These are phyloP conservation scores for Diabrotica balteata DNA, from an alignment of 2,888 invertebrate species.

Conservation along the genomic window DNA sequence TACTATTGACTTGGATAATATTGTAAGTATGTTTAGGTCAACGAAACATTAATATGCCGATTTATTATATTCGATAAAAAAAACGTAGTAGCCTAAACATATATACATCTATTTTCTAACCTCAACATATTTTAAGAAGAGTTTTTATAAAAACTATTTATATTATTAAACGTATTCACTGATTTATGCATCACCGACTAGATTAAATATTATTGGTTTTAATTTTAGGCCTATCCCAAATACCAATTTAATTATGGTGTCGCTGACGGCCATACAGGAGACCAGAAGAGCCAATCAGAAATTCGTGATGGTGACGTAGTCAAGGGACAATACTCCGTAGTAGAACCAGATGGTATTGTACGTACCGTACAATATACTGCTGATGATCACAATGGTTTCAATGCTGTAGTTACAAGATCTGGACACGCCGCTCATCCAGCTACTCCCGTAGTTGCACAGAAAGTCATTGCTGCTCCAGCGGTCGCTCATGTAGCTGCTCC, in stretches of 20 bases:
- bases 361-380: slow-evolving; percentile 67
- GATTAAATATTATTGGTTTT: slow-evolving; percentile 29
- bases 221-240: slow-evolving; percentile 63
- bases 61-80: too few species aligned
- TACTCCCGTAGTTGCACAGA: slow-evolving; percentile 49
- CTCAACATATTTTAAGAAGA: too few species aligned
- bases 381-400: slow-evolving; percentile 66
- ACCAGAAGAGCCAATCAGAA: slow-evolving; percentile 66
- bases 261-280: slow-evolving; percentile 66
- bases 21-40: too few species aligned
- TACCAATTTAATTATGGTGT: slow-evolving; percentile 68
- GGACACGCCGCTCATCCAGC: slow-evolving; percentile 69
- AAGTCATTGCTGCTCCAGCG: slow-evolving; percentile 50
- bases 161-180: too few species aligned
- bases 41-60: too few species aligned
- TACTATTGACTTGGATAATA: too few species aligned
- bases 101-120: too few species aligned
- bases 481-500: slow-evolving; percentile 35
- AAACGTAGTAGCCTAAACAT: too few species aligned
- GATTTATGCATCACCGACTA: neutral
- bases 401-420: slow-evolving; percentile 54
- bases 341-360: slow-evolving; percentile 66
- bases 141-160: too few species aligned
- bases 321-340: slow-evolving; percentile 66
- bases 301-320: slow-evolving; percentile 65